Evolutionary conservation across 2,888 invertebrate species (phyloP).

Genomic region (Craniophora ligustri): DNA sequence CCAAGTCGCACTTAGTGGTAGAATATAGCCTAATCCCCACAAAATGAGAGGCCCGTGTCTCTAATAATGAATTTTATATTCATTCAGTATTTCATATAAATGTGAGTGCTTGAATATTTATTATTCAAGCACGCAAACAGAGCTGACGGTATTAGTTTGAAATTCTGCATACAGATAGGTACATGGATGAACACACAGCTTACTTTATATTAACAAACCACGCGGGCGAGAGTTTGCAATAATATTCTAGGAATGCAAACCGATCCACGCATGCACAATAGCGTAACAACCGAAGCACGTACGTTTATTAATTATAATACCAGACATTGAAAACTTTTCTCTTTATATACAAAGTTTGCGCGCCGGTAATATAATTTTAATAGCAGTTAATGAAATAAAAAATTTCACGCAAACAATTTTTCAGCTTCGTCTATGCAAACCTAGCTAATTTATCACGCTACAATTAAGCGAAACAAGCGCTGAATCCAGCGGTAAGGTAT

Average conservation of each 20-base stretch:
- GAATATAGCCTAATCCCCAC: no score
- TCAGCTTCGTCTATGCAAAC: conserved; percentile 1
- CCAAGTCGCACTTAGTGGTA: no score
- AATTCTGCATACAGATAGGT: no score
- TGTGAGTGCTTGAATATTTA: no score
- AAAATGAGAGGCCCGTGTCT: no score
- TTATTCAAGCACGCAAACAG: no score
- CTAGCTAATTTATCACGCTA: conserved; percentile 3
- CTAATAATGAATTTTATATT: no score
- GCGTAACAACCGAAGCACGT: conserved; percentile 12
- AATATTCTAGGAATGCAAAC: conserved; percentile 14
- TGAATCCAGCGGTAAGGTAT: conserved; percentile 22
- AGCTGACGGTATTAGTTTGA: no score
- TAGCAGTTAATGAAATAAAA: conserved; percentile 41
- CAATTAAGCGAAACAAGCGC: conserved; percentile 36
- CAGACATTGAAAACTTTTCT: conserved; percentile 42
- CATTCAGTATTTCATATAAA: no score
- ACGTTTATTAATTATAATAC: conserved; percentile 36
- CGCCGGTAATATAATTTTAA: conserved; percentile 48
- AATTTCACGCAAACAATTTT: not conserved
- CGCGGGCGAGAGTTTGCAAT: no score
- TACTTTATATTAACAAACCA: no score
- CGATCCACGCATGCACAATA: conserved; percentile 5
- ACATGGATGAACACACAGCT: no score
- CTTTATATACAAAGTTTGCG: conserved; percentile 43